Evolutionary conservation across 2,113 vertebrate species (phyloP), one percentile per base, ranked within the genome.

Genomic region (Thalassarche chlororhynchos): DNA sequence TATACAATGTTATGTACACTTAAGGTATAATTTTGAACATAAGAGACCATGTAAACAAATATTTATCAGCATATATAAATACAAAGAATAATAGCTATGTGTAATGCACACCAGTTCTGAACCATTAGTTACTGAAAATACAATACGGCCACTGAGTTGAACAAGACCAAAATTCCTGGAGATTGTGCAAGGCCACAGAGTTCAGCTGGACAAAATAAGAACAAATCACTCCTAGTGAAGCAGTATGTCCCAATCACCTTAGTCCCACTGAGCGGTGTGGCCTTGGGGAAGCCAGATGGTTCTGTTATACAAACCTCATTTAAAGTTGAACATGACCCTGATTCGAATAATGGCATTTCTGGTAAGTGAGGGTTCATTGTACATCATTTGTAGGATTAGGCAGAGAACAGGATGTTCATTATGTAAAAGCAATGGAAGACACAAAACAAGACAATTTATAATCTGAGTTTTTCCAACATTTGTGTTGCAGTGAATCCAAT

Each of bases 241-340:
- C n/a, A 87, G 8, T 68, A 58, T 83, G 91, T 91, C 82, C 79
- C 84, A 94, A 12, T n/a, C 93, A 95, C 89, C 75, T 94, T 60
- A 66, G 91, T 47, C 62, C 78, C 16, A 14, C 78, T 88, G 94
- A 66, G 84, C 32, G 70, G 31, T 31, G 62, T 86, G 87, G 91
- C 93, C 82, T 74, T 86, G 89, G 58, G 84, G 90, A 93, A 95
- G 58, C 58, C 95, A 95, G 84, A 95, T 91, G 82, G 66, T 58
- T 96, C 78, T 90, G 60, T 52, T 91, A 80, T 34, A 93, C 51
- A 91, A 95, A 90, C 24, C 46, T 64, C 62, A 60, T 42, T 94
- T 88, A 36, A 81, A 86, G 71, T 0, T 88, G 84, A 91, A 74
- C 57, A 76, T 44, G 54, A 94, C 54, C 61, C 44, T 93, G 49